These are phyloP conservation scores for Entelurus aequoreus DNA, from an alignment of 2,113 vertebrate genomes.

Conservation along the genomic window DNA sequence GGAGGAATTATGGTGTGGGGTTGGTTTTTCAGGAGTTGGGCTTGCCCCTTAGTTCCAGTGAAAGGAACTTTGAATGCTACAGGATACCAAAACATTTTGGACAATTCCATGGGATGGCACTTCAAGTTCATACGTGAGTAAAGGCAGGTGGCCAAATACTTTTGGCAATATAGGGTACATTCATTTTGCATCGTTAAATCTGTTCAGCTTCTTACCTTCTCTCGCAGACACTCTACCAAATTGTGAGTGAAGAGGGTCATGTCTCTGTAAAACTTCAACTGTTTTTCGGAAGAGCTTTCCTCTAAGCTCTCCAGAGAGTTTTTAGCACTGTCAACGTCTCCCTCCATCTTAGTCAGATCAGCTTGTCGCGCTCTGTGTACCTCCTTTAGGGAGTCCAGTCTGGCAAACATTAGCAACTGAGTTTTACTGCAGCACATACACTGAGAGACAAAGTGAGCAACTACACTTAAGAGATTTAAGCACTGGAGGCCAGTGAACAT, in stretches of 20 bases:
- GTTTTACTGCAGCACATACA: constrained; percentile 1
- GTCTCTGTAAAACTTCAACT: constrained; percentile 81
- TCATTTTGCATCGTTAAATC: background rate
- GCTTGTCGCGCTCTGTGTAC: constrained; percentile 81
- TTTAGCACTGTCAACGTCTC: constrained; percentile 75
- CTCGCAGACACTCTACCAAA: constrained; percentile 85
- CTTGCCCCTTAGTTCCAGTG: no score
- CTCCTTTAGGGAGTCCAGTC: constrained; percentile 79
- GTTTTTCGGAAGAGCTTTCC: constrained; percentile 66
- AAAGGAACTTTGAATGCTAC: no score
- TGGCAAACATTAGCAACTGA: constrained; percentile 19
- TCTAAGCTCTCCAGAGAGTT: constrained; percentile 73
- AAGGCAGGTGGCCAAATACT: no score
- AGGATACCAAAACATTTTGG: no score
- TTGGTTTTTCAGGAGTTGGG: no score
- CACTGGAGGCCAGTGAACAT: constrained; percentile 15
- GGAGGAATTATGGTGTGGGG: no score
- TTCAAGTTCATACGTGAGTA: no score
- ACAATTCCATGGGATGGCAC: no score
- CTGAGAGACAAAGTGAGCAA: background rate
- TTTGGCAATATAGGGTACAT: background rate
- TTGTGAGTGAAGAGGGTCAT: constrained; percentile 83
- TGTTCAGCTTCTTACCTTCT: constrained; percentile 76
- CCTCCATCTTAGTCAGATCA: constrained; percentile 77
- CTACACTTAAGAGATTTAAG: background rate